A percentile compares a stretch with the other conserved stretches of the same genome.
phyloP scores from a whole-genome alignment of 2,113 vertebrate species.

The Typhlomys cinereus region DNA sequence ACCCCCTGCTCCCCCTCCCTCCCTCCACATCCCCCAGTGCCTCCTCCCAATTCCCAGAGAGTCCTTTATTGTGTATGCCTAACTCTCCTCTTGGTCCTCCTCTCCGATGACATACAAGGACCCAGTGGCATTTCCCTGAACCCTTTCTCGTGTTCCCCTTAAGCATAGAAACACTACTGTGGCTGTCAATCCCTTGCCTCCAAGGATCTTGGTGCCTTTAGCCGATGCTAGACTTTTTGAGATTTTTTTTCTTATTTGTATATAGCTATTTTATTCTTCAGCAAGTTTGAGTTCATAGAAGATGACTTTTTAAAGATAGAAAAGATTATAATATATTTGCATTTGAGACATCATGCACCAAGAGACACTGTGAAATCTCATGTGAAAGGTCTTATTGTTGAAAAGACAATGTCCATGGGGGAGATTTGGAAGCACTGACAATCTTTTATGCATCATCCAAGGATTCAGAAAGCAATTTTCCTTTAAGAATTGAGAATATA shows the following conservation, averaged over 20 bases:
- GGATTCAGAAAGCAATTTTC: slow-evolving; percentile 3
- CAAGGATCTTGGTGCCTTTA: too few relatives aligned
- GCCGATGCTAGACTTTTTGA: background rate
- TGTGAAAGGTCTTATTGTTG: background rate
- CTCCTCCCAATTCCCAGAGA: too few relatives aligned
- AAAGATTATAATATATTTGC: background rate
- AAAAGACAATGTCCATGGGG: background rate
- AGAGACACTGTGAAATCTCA: background rate
- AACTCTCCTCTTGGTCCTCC: too few relatives aligned
- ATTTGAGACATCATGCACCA: background rate
- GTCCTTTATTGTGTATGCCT: too few relatives aligned
- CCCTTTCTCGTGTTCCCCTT: too few relatives aligned
- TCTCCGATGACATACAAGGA: too few relatives aligned
- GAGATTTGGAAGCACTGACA: background rate
- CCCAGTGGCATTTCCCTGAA: too few relatives aligned
- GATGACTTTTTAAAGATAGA: background rate
- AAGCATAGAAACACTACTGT: too few relatives aligned
- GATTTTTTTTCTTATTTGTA: background rate
- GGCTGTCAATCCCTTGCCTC: too few relatives aligned
- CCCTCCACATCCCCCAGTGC: too few relatives aligned
- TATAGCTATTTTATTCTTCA: background rate
- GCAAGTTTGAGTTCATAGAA: background rate
- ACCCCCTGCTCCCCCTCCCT: too few relatives aligned
- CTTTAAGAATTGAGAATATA: background rate
- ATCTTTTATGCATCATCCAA: background rate